These are phyloP conservation scores for Drosophila orosa DNA, from an alignment of 1,140 invertebrate species.

Conservation along the genomic window DNA sequence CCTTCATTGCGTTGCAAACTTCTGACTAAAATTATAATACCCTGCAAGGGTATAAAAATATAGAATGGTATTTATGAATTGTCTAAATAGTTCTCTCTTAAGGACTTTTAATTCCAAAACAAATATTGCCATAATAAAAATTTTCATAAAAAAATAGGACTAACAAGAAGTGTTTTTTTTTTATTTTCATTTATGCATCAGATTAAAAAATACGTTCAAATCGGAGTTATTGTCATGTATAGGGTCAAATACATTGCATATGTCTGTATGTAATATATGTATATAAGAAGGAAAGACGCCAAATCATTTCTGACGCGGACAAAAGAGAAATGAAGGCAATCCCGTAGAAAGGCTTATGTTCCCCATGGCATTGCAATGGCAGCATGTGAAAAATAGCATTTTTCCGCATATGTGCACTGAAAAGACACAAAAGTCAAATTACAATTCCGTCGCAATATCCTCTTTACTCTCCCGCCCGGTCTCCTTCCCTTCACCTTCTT, in stretches of 20 bases:
- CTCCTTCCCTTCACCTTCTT: conserved; percentile 7
- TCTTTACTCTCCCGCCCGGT: neutral
- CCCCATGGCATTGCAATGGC: conserved; percentile 38
- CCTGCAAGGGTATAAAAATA: too few relatives aligned
- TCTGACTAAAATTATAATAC: too few relatives aligned
- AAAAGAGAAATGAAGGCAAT: conserved; percentile 9
- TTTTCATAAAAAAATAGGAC: too few relatives aligned
- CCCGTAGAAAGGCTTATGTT: conserved; percentile 3
- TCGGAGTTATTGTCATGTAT: too few relatives aligned
- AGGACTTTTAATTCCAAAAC: too few relatives aligned
- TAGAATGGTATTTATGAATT: too few relatives aligned
- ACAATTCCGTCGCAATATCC: conserved; percentile 39
- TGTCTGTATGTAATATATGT: neutral
- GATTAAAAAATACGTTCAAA: too few relatives aligned
- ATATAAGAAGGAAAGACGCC: neutral
- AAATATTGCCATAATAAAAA: too few relatives aligned
- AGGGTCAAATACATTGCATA: neutral
- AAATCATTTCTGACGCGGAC: neutral
- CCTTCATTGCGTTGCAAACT: too few relatives aligned
- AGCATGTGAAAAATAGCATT: conserved; percentile 74
- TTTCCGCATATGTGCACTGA: conserved; percentile 68
- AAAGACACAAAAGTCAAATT: conserved; percentile 55
- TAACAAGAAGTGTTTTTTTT: too few relatives aligned
- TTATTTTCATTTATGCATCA: too few relatives aligned
- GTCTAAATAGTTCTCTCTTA: too few relatives aligned